Base-by-base conservation (phyloP, 1,140 invertebrate genomes). In the Dendrolimus kikuchii region DNA sequence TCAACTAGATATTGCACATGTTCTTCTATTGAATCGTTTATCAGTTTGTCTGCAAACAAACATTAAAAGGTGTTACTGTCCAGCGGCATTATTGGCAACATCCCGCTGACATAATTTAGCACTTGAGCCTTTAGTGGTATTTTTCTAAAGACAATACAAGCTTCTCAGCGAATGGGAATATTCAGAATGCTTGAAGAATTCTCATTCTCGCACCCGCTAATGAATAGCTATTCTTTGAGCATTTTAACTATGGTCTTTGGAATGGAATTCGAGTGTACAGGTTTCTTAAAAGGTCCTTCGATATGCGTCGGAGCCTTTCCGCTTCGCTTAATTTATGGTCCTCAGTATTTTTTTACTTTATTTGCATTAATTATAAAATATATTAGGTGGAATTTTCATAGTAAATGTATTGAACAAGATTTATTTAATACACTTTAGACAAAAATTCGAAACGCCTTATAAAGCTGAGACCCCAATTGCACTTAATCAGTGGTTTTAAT, bases 141-240 rank as follows among this genome's bases (percentile, higher is more conserved):
- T 81, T 86, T 86, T 84, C 74, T 69, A 74, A 77, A 84, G 78
- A 86, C 83, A 84, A 86, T 86, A 84, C 81, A 82, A 72, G 71
- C 63, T 71, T 55, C 60, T 68, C 67, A 66, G 58, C 74, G 69
- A 73, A 71, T 77, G 75, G 23, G 75, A 74, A 78, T 86, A 86
- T 84, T 81, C 77, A 76, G 77, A 78, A 71, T 74, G 69, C 74
- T 68, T 76, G 50, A 80, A 78, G 81, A 84, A 86, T 86, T 81
- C 80, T 83, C 73, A 84, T 84, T 84, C 81, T 84, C 83, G 81
- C 82, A 74, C 81, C 82, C 72, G 67, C 81, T 86, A 86, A 86
- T 86, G 83, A 86, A 86, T 84, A 86, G 80, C 80, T 84, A 86
- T 86, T 83, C 83, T 81, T 75, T 67, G 73, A 77, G 80, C 74